Evolutionary conservation across 2,888 invertebrate species (phyloP), one percentile per base, ranked within the genome.

Genomic region (Perdita meconis): DNA sequence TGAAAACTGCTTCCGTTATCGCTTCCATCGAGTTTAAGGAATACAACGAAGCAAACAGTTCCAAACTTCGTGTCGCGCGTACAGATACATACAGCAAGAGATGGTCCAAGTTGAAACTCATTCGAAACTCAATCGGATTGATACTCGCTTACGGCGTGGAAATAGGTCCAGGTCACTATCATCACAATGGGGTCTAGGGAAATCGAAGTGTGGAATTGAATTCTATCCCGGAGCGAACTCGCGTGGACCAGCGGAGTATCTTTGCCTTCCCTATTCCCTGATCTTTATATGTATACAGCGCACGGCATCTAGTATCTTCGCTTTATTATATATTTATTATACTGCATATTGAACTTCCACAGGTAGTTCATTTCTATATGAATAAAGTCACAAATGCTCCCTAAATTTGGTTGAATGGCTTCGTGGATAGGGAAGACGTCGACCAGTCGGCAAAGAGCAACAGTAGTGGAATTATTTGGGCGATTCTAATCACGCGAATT

Each of bases 181-280:
- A 36, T 61, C 57, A 66, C 69, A 63, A 70, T 74, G 47, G 47
- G 59, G 38, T 68, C 69, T 47, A 53, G 40, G 16, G 30, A 72
- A 82, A 71, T 80, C 69, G 76, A 70, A 80, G 65, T 38, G 70
- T 13, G 50, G 69, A 80, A 80, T 80, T 69, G 70, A 73, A 77
- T 80, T 68, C 55, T 64, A 64, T 61, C 30, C 26, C 47, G 10
- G 19, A 60, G 69, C 59, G 74, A 34, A 68, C 68, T 68, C 73
- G 59, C 47, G 19, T 38, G 10, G 44, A 47, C 67, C 53, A 63
- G 74, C 63, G 53, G 44, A 57, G 69, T 69, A 60, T 68, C 77
- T 61, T 78, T 68, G 51, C 65, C 44, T 57, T 70, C 65, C 56
- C 76, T 66, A 76, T 71, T 71, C 57, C 53, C 65, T 56, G 60